phyloP scores from a whole-genome alignment of 2,888 invertebrate species.

The Tetragonisca angustula region DNA sequence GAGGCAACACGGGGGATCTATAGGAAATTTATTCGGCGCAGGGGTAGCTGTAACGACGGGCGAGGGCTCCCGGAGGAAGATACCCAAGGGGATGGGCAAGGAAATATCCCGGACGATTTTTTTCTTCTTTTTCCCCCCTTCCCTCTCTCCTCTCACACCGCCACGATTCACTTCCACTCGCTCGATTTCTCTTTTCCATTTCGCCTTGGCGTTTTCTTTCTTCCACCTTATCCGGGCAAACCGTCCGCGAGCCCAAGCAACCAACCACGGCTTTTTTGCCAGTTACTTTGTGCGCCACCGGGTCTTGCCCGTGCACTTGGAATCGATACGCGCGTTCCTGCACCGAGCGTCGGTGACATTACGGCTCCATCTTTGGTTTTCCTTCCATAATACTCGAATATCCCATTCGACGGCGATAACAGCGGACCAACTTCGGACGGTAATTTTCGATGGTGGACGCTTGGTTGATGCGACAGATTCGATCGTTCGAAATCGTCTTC shows the following conservation, averaged over 20 bases:
- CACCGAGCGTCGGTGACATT: conserved; percentile 46
- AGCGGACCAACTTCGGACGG: conserved; percentile 23
- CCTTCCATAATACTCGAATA: conserved; percentile 49
- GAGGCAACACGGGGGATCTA: conserved; percentile 20
- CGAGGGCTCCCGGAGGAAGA: neutral
- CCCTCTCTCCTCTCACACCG: conserved; percentile 39
- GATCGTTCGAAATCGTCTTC: no score
- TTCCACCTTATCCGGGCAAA: conserved; percentile 46
- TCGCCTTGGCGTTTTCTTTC: conserved; percentile 22
- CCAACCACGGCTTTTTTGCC: conserved; percentile 46
- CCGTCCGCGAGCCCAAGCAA: conserved; percentile 55
- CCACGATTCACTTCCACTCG: conserved; percentile 58
- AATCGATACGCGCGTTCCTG: conserved; percentile 54
- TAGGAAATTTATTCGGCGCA: conserved; percentile 50
- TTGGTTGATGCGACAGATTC: neutral
- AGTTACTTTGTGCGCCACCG: conserved; percentile 48
- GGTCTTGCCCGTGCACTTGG: conserved; percentile 37
- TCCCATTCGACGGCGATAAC: conserved; percentile 38
- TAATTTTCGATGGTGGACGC: conserved; percentile 2
- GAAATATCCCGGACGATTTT: conserved; percentile 55
- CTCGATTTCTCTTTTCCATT: conserved; percentile 58
- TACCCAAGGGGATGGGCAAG: conserved; percentile 11
- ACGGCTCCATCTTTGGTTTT: conserved; percentile 61
- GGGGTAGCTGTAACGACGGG: conserved; percentile 1
- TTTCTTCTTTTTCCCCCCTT: neutral